Conservation (phyloP, 2,113 vertebrate species). For the Hyla sarda region DNA sequence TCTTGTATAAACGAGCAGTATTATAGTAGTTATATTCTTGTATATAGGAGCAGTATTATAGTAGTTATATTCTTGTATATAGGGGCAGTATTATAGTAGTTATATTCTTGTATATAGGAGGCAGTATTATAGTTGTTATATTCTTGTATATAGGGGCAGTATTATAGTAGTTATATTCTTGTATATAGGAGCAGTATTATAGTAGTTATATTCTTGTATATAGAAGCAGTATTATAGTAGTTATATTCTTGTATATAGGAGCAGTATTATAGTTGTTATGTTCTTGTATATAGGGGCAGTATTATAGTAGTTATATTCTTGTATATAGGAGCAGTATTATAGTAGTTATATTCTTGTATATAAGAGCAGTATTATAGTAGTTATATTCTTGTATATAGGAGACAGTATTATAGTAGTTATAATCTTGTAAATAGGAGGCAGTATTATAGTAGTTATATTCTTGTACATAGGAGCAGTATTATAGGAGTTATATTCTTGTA, state of each 20-base stretch:
- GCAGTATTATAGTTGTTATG: conserved; percentile 4
- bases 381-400: neutral
- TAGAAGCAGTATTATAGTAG: conserved; percentile 3
- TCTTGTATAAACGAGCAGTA: neutral
- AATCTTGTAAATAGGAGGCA: neutral
- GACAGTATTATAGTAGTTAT: conserved; percentile 16
- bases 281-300: neutral
- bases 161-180: neutral
- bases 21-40: too few relatives aligned
- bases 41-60: neutral
- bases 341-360: too few relatives aligned
- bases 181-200: conserved; percentile 7
- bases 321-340: too few relatives aligned
- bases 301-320: neutral
- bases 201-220: conserved; percentile 15
- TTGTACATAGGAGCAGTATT: neutral
- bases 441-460: conserved; percentile 13
- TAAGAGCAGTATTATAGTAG: conserved; percentile 11
- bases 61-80: conserved; percentile 12
- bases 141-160: neutral
- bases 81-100: conserved; percentile 2
- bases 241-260: conserved; percentile 10
- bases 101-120: neutral
- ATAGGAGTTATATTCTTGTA: too few relatives aligned
- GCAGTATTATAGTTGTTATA: neutral